Base-by-base conservation (phyloP, 2,888 invertebrate genomes). In the Oscheius sp. region DNA sequence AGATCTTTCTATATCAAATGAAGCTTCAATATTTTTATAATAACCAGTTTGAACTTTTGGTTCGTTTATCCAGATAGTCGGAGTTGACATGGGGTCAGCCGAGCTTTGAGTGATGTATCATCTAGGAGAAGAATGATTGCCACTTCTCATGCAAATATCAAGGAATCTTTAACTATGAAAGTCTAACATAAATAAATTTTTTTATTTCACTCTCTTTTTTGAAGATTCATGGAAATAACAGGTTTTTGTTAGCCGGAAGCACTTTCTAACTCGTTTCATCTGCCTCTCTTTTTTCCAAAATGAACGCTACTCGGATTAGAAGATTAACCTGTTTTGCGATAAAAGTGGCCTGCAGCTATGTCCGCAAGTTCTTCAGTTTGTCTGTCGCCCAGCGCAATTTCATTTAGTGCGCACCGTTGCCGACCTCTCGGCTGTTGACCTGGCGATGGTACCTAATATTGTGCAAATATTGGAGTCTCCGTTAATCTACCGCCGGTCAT, bases 401-500 rank as follows among this genome's bases (percentile, higher is more conserved):
- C 55, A 33, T 55, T 34, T 55, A 55, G 55, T 52, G 52, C 52
- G 52, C 52, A 55, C 55, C 17, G 55, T 34, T 34, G 23, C 53
- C 55, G 55, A 37, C 34, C 55, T 55, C 55, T 55, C 34, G 29
- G 17, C 25, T 61, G 61, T 61, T 61, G 61, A 61, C 61, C 61
- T 45, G 45, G n/a, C 61, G 61, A 61, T 61, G 61, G 61, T 61
- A 61, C 61, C 61, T 61, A 61, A 61, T 61, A 61, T 61, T 61
- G 61, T 61, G 61, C 61, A 61, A 61, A 61, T 45, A 61, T 42
- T 61, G 27, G 45, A 23, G 55, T 25, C 25, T 61, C 27, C 45
- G 61, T 61, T 61, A 61, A 61, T 61, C 61, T 61, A 61, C 45
- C 39, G 61, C 45, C 27, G 27, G 61, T 31, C 45, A 61, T 61